Evolutionary conservation across 2,113 vertebrate genomes (phyloP).

Genomic region (Nesoenas mayeri): DNA sequence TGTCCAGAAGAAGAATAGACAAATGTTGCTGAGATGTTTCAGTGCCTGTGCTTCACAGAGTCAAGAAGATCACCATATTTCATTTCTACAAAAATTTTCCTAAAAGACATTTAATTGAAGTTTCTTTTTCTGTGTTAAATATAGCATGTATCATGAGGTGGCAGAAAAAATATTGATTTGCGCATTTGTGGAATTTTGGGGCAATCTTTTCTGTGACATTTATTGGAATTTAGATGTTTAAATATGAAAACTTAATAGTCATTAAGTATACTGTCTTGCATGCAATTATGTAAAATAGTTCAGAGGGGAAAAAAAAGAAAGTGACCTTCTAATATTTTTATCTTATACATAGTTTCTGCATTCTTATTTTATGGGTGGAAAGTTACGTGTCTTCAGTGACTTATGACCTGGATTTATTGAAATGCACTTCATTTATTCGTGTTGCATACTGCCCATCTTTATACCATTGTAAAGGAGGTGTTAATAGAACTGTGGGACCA

Average conservation of each 20-base stretch:
- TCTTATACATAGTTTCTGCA: not conserved
- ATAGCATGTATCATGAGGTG: not conserved
- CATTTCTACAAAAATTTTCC: not conserved
- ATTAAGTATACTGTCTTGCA: not conserved
- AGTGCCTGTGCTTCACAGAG: not conserved
- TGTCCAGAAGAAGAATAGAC: not conserved
- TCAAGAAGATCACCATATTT: not conserved
- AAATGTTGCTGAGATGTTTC: not conserved
- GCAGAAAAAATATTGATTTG: not conserved
- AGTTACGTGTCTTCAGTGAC: not conserved
- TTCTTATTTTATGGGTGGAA: not conserved
- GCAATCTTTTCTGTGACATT: not conserved
- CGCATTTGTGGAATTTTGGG: not conserved
- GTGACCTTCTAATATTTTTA: not conserved
- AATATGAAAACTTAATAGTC: not conserved
- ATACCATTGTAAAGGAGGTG: not conserved
- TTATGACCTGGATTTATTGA: not conserved
- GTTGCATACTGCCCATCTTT: not conserved
- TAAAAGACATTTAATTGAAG: not conserved
- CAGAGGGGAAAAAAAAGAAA: accelerated
- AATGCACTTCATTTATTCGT: not conserved
- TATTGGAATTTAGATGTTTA: not conserved
- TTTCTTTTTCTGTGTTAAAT: not conserved
- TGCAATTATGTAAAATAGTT: not conserved
- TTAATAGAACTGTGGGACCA: not conserved